Evolutionary conservation across 2,113 vertebrate genomes (phyloP), one percentile per base, ranked within the genome.

Genomic region (Pelodiscus sinensis): DNA sequence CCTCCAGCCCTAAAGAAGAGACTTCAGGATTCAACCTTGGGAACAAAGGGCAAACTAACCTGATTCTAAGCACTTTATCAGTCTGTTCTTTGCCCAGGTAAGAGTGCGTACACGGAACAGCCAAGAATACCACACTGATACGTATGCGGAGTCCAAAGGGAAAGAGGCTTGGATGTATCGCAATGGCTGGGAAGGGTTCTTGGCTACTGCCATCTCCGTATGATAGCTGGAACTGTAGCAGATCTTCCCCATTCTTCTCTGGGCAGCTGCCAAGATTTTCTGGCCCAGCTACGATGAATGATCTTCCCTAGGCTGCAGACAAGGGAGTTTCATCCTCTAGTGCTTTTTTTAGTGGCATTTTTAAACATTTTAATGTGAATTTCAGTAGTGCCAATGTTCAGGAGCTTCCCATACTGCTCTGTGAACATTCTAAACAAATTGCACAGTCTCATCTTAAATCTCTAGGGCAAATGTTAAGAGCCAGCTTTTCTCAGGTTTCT

Each of bases 61-160:
- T 6, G 19, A 91, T 54, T 87, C 88, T 65, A 92, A 96, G 92
- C 95, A 96, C 95, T 97, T 96, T 88, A 94, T 11, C 44, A n/a
- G 79, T n/a, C 25, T 3, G 60, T 27, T 56, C 19, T 88, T 10
- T 55, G 85, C 58, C 93, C 86, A 77, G 18, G 19, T 55, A 81
- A 83, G 50, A 4, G 55, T 44, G 80, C 81, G 78, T 52, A 4
- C 7, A 12, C 0, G 13, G 0, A 14, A 44, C 55, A 60, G 51
- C 60, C 52, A 1, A 0, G 14, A 2, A 1, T 24, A 51, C 16
- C 38, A 35, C 83, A 5, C 24, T 38, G 80, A 56, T 90, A 60
- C 87, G 86, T 71, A 71, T 21, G 65, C 10, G n/a, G 65, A 35
- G 87, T 2, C 0, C 82, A n/a, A 38, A 7, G n/a, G 58, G 56